A percentile compares a stretch with the other conserved stretches of the same genome.
Conservation (phyloP, 1,140 invertebrate species). For the Copidosoma floridanum region DNA sequence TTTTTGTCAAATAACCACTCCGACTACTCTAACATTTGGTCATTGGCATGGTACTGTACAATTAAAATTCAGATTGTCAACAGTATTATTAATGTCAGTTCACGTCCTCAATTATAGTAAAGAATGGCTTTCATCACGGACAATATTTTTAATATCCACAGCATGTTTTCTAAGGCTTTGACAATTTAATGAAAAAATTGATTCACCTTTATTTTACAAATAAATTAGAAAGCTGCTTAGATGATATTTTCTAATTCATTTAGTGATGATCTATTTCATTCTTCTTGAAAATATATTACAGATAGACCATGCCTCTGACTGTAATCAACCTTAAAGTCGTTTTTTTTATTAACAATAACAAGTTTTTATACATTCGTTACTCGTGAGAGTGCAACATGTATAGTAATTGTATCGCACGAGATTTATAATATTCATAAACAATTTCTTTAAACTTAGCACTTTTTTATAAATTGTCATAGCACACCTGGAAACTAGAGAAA, state of each 20-base stretch:
- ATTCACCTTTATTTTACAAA: neutral
- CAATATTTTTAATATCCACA: too few relatives aligned
- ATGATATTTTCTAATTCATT: neutral
- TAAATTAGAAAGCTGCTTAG: neutral
- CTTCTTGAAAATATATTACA: neutral
- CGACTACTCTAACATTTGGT: neutral
- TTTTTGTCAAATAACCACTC: neutral
- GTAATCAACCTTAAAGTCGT: neutral
- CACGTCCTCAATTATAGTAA: conserved; percentile 23
- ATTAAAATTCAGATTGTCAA: conserved; percentile 19
- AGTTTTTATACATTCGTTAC: neutral
- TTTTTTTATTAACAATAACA: neutral
- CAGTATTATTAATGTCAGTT: conserved; percentile 4
- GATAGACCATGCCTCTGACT: neutral
- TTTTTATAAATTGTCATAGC: neutral
- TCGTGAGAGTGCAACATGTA: neutral
- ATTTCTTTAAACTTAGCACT: conserved; percentile 29
- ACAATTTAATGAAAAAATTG: conserved; percentile 30
- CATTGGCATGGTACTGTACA: conserved; percentile 1
- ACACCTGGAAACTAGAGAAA: neutral
- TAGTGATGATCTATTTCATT: neutral
- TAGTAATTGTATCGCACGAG: neutral
- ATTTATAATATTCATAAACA: conserved; percentile 28
- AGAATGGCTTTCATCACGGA: conserved; percentile 3
- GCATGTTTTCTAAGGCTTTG: conserved; percentile 27